These are phyloP conservation scores for Gallinago undulata DNA, from an alignment of 2,113 vertebrate genomes.

Conservation along the genomic window DNA sequence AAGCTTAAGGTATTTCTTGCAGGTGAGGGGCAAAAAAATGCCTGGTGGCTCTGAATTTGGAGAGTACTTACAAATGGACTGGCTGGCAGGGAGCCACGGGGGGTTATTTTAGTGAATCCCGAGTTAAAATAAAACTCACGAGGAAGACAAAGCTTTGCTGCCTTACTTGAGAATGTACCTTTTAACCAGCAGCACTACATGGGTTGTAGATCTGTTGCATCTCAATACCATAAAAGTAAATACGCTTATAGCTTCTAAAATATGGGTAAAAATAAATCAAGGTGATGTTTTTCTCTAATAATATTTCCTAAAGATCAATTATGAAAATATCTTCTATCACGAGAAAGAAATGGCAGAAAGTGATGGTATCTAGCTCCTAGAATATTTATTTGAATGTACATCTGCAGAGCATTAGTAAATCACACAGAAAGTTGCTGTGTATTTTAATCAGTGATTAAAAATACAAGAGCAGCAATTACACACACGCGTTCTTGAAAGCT, in stretches of 20 bases:
- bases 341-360: background rate
- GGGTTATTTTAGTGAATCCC: background rate
- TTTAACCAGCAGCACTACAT: background rate
- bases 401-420: background rate
- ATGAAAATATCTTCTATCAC: background rate
- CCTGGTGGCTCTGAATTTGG: background rate
- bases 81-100: background rate
- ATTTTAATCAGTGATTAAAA: background rate
- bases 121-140: background rate
- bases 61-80: background rate
- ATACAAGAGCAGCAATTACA: background rate
- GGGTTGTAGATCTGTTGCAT: background rate
- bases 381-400: background rate
- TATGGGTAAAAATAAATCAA: background rate
- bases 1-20: slow-evolving; percentile 4
- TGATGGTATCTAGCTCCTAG: background rate
- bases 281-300: background rate
- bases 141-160: background rate
- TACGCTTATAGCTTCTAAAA: background rate
- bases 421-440: background rate
- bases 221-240: background rate
- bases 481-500: background rate
- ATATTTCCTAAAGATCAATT: background rate
- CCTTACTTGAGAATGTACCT: background rate
- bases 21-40: background rate